A percentile compares a stretch with the other conserved stretches of the same genome.
Conservation (phyloP, 2,888 invertebrate species). For the Drosophila paramelanica region DNA sequence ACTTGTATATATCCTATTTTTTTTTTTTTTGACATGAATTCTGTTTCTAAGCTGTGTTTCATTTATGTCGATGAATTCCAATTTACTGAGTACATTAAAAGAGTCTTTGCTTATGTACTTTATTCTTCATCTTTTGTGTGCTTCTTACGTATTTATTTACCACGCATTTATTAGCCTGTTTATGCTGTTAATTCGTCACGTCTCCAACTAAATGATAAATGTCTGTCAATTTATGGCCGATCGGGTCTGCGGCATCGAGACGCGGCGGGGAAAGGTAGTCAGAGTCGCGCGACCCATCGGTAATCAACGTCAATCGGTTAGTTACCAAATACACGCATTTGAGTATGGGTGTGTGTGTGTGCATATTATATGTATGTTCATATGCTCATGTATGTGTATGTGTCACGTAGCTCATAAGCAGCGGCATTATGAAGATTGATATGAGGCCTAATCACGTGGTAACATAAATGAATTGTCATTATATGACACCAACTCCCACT, state of each 20-base stretch:
- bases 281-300: constrained; percentile 74
- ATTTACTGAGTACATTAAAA: neutral
- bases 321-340: constrained; percentile 43
- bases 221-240: constrained; percentile 66
- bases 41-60: neutral
- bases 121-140: constrained; percentile 13
- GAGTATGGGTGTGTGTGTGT: constrained; percentile 11
- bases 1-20: too few relatives aligned
- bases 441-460: constrained; percentile 76
- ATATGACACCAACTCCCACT: constrained; percentile 31
- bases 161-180: constrained; percentile 58
- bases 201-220: constrained; percentile 66
- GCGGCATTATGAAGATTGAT: constrained; percentile 75
- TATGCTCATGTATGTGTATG: constrained; percentile 14
- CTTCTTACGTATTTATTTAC: constrained; percentile 29
- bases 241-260: constrained; percentile 2
- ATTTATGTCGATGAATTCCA: neutral
- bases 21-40: too few relatives aligned
- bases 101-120: constrained; percentile 5
- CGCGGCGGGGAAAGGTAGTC: constrained; percentile 49
- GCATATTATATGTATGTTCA: constrained; percentile 20
- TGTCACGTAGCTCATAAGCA: constrained; percentile 71
- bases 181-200: constrained; percentile 73
- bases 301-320: constrained; percentile 72
- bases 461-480: constrained; percentile 79